These are phyloP conservation scores for Rotaria sp. DNA, from an alignment of 2,888 invertebrate genomes.

Conservation along the genomic window DNA sequence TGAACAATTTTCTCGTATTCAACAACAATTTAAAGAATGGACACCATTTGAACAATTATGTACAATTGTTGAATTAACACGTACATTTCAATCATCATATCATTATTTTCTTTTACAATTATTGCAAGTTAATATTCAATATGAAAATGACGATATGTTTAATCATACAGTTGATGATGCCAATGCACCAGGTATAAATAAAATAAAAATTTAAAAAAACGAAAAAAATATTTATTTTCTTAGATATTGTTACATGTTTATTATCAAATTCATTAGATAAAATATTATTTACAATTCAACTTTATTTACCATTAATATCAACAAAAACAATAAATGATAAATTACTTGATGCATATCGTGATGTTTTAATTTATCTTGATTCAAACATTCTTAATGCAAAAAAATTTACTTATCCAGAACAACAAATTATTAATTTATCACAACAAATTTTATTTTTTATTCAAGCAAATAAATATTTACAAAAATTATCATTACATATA, in stretches of 20 bases:
- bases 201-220: background rate
- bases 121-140: background rate
- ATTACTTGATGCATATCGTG: constrained; percentile 1
- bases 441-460: constrained; percentile 13
- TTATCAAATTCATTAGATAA: background rate
- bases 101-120: background rate
- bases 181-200: background rate
- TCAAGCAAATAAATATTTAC: background rate
- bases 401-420: background rate
- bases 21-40: background rate
- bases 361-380: background rate
- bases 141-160: background rate
- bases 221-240: background rate
- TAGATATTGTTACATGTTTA: background rate
- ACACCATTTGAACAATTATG: background rate
- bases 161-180: background rate
- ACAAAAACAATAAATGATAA: background rate
- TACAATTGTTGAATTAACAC: background rate
- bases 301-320: constrained; percentile 15
- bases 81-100: background rate
- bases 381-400: background rate
- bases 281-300: background rate
- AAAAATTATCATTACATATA: background rate
- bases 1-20: background rate
- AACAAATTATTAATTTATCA: background rate